phyloP scores from a whole-genome alignment of 2,888 invertebrate genomes.

The Sminthurinus aureus region DNA sequence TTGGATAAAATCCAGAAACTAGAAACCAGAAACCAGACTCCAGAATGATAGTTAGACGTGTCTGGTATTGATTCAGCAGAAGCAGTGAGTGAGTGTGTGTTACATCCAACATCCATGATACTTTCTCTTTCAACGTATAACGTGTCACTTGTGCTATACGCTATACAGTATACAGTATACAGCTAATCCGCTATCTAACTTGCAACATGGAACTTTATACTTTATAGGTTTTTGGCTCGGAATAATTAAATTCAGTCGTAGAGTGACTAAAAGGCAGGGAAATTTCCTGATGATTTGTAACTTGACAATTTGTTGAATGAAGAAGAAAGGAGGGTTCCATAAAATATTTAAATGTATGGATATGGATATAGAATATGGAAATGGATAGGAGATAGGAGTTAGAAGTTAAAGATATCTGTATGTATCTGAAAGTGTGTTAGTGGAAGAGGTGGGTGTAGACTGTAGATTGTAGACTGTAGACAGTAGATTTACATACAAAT shows the following conservation, averaged over 20 bases:
- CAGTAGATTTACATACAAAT: not conserved
- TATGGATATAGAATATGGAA: too few species aligned
- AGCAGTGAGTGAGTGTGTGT: too few species aligned
- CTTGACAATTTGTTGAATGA: constrained; percentile 7
- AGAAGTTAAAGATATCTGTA: not conserved
- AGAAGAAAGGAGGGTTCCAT: not conserved
- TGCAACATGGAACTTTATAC: not conserved
- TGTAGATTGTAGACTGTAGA: too few species aligned
- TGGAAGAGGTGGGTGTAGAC: not conserved
- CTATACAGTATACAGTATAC: too few species aligned
- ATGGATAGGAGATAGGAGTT: not conserved
- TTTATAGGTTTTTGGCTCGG: not conserved
- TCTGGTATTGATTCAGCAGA: too few species aligned
- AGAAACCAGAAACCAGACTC: too few species aligned
- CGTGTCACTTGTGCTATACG: too few species aligned
- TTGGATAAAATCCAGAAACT: too few species aligned
- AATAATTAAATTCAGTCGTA: not conserved
- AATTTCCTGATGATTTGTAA: constrained; percentile 15
- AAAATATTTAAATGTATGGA: constrained; percentile 13
- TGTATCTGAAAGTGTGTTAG: not conserved
- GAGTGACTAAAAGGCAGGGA: not conserved
- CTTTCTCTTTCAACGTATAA: too few species aligned
- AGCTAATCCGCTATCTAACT: too few species aligned
- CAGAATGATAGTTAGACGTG: too few species aligned
- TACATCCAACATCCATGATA: too few species aligned